A percentile compares a stretch with the other conserved stretches of the same genome.
phyloP scores from a whole-genome alignment of 2,113 vertebrate genomes.

The Garra rufa region DNA sequence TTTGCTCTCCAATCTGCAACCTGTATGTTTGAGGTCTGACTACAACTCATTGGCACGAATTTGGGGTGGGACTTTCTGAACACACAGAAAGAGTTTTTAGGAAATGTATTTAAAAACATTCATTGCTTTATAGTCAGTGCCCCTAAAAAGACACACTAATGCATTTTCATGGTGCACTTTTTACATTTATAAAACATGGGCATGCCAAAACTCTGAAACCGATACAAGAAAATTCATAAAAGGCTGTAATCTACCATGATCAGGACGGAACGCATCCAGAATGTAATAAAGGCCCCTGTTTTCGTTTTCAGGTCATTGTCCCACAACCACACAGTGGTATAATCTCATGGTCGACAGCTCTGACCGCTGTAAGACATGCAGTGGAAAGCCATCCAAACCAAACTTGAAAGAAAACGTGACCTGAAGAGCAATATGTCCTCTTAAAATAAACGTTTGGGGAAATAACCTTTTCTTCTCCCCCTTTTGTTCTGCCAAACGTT shows the following conservation, averaged over 20 bases:
- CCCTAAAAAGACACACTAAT: background rate
- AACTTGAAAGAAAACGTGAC: conserved; percentile 51
- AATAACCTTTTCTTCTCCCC: conserved; percentile 39
- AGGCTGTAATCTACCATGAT: background rate
- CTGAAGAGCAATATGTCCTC: conserved; percentile 47
- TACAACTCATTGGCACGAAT: background rate
- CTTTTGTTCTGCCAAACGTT: conserved; percentile 34
- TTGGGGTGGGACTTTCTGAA: background rate
- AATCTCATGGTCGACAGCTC: conserved; percentile 41
- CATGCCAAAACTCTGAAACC: conserved; percentile 18
- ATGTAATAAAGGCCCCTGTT: conserved; percentile 46
- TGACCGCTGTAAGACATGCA: conserved; percentile 51
- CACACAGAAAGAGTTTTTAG: background rate
- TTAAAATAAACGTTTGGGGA: conserved; percentile 56
- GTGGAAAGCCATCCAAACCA: conserved; percentile 50
- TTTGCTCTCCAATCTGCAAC: background rate
- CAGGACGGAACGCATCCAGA: background rate
- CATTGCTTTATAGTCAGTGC: background rate
- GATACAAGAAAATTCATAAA: background rate
- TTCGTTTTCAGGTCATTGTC: conserved; percentile 46
- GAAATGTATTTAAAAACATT: too few relatives aligned
- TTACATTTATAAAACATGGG: background rate
- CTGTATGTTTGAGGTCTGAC: background rate
- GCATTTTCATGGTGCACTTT: background rate
- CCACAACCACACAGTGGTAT: conserved; percentile 50